Evolutionary conservation across 2,113 vertebrate genomes (phyloP).

Genomic region (Pelobates fuscus): DNA sequence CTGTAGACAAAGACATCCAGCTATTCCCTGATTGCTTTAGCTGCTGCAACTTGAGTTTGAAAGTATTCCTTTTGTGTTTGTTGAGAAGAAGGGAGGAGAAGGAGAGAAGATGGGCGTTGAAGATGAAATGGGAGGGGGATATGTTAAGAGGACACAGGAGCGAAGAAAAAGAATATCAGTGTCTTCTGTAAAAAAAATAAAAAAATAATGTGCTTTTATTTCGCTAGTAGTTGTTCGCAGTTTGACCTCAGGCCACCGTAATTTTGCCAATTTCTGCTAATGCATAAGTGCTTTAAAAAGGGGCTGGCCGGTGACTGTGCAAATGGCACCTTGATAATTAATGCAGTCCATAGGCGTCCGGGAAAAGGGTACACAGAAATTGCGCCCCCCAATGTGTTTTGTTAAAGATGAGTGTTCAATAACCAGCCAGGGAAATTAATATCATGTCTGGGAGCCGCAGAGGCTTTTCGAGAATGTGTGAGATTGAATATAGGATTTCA

Average conservation of each 20-base stretch:
- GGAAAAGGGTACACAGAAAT: constrained; percentile 38
- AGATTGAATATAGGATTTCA: constrained; percentile 14
- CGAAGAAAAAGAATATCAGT: constrained; percentile 64
- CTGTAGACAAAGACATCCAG: constrained; percentile 80
- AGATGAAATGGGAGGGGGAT: constrained; percentile 21
- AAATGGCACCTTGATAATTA: constrained; percentile 49
- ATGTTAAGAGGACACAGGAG: constrained; percentile 14
- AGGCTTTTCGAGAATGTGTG: not conserved
- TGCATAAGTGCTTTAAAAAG: constrained; percentile 67
- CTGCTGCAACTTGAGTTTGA: constrained; percentile 71
- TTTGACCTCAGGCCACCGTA: constrained; percentile 65
- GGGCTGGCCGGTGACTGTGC: constrained; percentile 46
- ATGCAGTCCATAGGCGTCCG: constrained; percentile 44
- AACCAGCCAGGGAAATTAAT: constrained; percentile 58
- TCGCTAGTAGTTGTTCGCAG: constrained; percentile 56
- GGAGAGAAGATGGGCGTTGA: constrained; percentile 20
- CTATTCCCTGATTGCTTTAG: constrained; percentile 73
- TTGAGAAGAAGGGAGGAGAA: constrained; percentile 54
- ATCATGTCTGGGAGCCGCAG: constrained; percentile 17
- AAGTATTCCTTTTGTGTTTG: constrained; percentile 81
- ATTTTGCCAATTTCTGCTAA: constrained; percentile 76
- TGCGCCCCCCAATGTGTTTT: constrained; percentile 28
- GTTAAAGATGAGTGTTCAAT: constrained; percentile 55
- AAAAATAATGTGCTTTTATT: constrained; percentile 74
- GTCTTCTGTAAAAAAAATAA: constrained; percentile 59